phyloP scores from a whole-genome alignment of 2,797 vertebrate species.

The Enteromius trimaculatus region DNA sequence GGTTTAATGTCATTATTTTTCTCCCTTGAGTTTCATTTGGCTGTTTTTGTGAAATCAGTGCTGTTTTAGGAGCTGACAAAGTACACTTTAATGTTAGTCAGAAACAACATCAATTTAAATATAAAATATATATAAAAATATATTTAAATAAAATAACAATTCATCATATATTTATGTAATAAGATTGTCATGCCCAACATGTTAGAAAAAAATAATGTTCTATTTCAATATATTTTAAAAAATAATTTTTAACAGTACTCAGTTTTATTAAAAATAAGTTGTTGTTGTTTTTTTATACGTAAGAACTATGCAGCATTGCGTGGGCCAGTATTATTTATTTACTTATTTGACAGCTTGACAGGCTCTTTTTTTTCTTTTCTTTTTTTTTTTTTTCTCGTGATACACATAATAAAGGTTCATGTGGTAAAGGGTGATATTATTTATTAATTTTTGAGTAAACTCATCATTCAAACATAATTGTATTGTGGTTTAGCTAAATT shows the following conservation, averaged over 20 bases:
- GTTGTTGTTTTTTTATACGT: neutral
- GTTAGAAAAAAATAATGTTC: no score
- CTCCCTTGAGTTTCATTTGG: conserved; percentile 61
- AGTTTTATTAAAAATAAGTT: neutral
- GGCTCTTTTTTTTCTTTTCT: neutral
- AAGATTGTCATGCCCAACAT: neutral
- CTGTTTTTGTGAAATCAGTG: conserved; percentile 68
- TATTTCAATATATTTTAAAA: neutral
- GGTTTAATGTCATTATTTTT: conserved; percentile 43
- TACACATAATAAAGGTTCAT: neutral
- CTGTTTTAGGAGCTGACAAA: conserved; percentile 53
- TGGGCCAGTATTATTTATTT: neutral
- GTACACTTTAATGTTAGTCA: neutral
- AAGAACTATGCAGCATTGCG: neutral
- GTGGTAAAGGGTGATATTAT: neutral
- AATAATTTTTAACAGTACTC: neutral
- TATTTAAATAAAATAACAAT: neutral
- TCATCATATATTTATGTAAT: conserved; percentile 3
- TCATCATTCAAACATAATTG: neutral
- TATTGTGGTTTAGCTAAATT: neutral
- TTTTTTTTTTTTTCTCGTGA: neutral
- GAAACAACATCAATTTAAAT: neutral
- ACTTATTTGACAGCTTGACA: neutral
- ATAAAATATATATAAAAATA: no score
- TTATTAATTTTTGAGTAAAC: neutral